phyloP scores from a whole-genome alignment of 2,113 vertebrate genomes.

The Hiodon alosoides region DNA sequence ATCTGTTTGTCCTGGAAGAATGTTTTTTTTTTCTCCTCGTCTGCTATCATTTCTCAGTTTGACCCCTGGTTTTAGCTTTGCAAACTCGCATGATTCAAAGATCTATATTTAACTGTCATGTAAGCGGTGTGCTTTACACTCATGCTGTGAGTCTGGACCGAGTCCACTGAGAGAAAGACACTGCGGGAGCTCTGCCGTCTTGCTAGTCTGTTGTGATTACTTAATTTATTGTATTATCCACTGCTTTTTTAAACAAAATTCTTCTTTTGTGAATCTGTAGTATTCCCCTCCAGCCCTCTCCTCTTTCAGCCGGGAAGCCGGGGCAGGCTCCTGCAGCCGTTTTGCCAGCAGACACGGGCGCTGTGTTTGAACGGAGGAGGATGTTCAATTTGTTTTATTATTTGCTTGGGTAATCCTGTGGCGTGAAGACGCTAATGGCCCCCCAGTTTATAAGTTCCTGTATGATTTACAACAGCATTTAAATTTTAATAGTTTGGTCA shows the following conservation, averaged over 20 bases:
- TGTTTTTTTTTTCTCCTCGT: neutral
- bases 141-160: neutral
- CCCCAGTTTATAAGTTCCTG: conserved; percentile 28
- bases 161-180: neutral
- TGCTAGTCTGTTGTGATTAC: neutral
- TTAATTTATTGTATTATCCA: neutral
- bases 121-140: neutral
- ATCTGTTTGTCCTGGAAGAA: neutral
- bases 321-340: neutral
- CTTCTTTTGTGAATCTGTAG: neutral
- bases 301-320: neutral
- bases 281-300: neutral
- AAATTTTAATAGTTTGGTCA: conserved; percentile 12
- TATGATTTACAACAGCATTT: conserved; percentile 30
- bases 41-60: neutral
- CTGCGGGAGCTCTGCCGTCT: neutral
- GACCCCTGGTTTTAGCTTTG: neutral
- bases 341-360: conserved; percentile 13
- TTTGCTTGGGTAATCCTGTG: conserved; percentile 36
- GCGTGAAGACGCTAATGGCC: conserved; percentile 28
- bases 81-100: neutral
- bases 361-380: conserved; percentile 13
- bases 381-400: conserved; percentile 30
- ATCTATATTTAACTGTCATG: neutral
- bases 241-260: neutral